These are phyloP conservation scores for Pristionchus exspectatus DNA, from an alignment of 2,888 invertebrate genomes.

Conservation along the genomic window DNA sequence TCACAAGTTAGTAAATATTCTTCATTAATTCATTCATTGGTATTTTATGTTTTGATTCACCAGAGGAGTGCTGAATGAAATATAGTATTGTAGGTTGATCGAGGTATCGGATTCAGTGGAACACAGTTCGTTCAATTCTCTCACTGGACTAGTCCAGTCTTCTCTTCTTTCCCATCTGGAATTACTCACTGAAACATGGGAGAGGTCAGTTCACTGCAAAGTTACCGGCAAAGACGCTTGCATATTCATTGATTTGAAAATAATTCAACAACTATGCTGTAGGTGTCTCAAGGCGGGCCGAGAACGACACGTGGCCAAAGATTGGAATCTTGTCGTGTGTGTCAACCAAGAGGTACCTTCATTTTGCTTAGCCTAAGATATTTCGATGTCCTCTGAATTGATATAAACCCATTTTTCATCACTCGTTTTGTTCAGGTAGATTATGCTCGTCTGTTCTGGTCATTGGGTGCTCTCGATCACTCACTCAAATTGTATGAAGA, in stretches of 20 bases:
- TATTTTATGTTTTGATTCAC: neutral
- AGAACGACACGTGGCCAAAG: constrained; percentile 44
- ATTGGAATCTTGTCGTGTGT: constrained; percentile 52
- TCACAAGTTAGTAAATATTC: constrained; percentile 57
- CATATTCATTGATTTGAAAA: too few relatives aligned
- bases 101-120: constrained; percentile 68
- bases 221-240: neutral
- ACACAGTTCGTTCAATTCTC: constrained; percentile 62
- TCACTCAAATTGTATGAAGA: constrained; percentile 66
- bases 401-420: neutral
- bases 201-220: constrained; percentile 51
- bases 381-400: neutral
- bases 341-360: constrained; percentile 40
- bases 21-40: neutral
- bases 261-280: neutral
- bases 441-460: constrained; percentile 66
- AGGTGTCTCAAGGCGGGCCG: constrained; percentile 48
- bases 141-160: constrained; percentile 62
- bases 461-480: constrained; percentile 68
- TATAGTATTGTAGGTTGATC: constrained; percentile 56
- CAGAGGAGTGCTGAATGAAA: neutral
- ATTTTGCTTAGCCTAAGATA: too few relatives aligned
- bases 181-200: constrained; percentile 66
- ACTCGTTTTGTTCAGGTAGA: constrained; percentile 59
- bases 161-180: constrained; percentile 63